Conservation (phyloP, 2,113 vertebrate species). For the Pycnonotus jocosus region DNA sequence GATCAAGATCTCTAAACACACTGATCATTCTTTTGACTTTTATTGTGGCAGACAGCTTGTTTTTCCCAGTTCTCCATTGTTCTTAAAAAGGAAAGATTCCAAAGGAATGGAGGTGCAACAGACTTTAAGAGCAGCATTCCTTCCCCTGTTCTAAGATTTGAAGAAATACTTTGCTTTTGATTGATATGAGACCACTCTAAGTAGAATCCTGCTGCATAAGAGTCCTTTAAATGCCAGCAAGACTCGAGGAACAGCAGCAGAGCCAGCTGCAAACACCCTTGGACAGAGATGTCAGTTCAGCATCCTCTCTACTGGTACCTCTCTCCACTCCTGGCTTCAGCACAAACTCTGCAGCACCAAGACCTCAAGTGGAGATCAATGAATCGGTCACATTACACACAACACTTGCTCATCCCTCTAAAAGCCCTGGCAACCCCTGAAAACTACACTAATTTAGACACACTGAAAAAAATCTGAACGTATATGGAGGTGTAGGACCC, state of each 20-base stretch:
- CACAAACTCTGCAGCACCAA: neutral
- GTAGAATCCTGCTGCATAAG: neutral
- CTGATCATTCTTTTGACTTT: neutral
- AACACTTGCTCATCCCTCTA: neutral
- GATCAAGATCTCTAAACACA: neutral
- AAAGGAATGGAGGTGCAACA: neutral
- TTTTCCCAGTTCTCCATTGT: neutral
- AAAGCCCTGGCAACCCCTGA: neutral
- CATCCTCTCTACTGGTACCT: neutral
- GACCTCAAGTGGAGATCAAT: neutral
- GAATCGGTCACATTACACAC: accelerated
- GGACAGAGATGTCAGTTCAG: neutral
- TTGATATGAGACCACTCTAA: neutral
- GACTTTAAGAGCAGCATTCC: neutral
- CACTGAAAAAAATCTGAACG: neutral
- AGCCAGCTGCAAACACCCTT: neutral
- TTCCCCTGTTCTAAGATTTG: neutral
- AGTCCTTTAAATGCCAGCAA: neutral
- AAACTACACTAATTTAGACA: neutral
- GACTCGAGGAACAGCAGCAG: neutral
- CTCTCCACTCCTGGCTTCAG: neutral
- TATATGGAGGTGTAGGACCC: neutral
- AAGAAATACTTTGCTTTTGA: neutral
- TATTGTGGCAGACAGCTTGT: neutral
- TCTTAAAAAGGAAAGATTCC: neutral